Evolutionary conservation across 2,797 vertebrate genomes (phyloP).

Genomic region (Tragopan temminckii): DNA sequence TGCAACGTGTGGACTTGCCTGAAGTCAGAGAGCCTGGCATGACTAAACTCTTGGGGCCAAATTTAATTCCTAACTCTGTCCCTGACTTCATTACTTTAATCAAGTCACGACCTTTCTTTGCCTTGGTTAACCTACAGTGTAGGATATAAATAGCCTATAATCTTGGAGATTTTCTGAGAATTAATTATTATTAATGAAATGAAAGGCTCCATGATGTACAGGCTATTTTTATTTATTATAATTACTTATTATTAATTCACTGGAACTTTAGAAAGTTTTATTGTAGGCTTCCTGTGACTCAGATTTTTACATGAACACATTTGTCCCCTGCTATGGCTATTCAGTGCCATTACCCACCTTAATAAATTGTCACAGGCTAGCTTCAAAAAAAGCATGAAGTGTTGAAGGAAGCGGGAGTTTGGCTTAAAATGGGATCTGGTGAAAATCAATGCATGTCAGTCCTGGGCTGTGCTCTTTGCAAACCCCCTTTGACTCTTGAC

Average conservation of each 20-base stretch:
- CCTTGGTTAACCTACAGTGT: constrained; percentile 16
- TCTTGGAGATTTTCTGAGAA: constrained; percentile 22
- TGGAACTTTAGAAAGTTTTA: constrained; percentile 22
- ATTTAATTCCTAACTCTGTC: constrained; percentile 10
- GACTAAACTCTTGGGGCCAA: not conserved
- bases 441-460: not conserved
- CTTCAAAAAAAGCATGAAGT: not conserved
- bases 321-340: not conserved
- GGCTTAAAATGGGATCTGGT: not conserved
- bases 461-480: not conserved
- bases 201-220: not conserved
- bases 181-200: constrained; percentile 52
- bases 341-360: not conserved
- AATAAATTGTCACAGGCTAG: not conserved
- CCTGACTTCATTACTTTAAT: constrained; percentile 40
- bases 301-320: not conserved
- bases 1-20: not conserved
- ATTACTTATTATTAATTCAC: constrained; percentile 26
- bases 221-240: constrained; percentile 57
- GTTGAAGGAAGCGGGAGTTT: not conserved
- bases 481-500: not conserved
- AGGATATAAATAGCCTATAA: constrained; percentile 36
- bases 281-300: not conserved
- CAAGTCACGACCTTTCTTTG: constrained; percentile 5
- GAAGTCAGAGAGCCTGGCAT: not conserved